Evolutionary conservation across 2,888 invertebrate genomes (phyloP).

Genomic region (Lasioglossum lativentre): DNA sequence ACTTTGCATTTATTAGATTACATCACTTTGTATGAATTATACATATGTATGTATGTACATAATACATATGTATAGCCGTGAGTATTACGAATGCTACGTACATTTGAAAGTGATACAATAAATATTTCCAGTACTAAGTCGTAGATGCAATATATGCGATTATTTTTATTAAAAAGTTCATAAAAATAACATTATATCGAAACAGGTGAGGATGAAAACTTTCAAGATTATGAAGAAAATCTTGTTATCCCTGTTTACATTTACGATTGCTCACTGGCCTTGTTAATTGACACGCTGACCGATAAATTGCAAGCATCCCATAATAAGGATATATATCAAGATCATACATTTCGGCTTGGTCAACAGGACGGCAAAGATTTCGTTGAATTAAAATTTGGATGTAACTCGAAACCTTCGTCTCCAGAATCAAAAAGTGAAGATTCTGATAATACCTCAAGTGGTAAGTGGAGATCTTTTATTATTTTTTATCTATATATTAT

Average conservation of each 20-base stretch:
- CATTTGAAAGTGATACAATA: slow-evolving; percentile 8
- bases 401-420: slow-evolving; percentile 80
- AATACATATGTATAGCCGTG: too few relatives aligned
- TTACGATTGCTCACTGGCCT: slow-evolving; percentile 88
- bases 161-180: slow-evolving; percentile 43
- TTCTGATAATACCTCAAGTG: slow-evolving; percentile 81
- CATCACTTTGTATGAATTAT: too few relatives aligned
- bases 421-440: slow-evolving; percentile 86
- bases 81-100: neutral
- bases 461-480: slow-evolving; percentile 55
- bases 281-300: slow-evolving; percentile 86
- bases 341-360: slow-evolving; percentile 85
- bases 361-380: slow-evolving; percentile 80
- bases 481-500: neutral
- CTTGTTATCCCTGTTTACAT: slow-evolving; percentile 87
- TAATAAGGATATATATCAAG: slow-evolving; percentile 85
- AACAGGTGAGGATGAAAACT: slow-evolving; percentile 55
- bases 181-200: slow-evolving; percentile 65
- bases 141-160: neutral
- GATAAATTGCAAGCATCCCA: slow-evolving; percentile 81
- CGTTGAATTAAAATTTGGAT: slow-evolving; percentile 83
- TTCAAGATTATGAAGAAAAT: slow-evolving; percentile 67
- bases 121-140: slow-evolving; percentile 38
- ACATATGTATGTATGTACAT: too few relatives aligned
- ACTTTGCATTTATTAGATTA: too few relatives aligned